Percentiles rank a stretch among this genome's conserved stretches.
Conservation (phyloP, 2,888 invertebrate genomes). For the Nomada fucata region DNA sequence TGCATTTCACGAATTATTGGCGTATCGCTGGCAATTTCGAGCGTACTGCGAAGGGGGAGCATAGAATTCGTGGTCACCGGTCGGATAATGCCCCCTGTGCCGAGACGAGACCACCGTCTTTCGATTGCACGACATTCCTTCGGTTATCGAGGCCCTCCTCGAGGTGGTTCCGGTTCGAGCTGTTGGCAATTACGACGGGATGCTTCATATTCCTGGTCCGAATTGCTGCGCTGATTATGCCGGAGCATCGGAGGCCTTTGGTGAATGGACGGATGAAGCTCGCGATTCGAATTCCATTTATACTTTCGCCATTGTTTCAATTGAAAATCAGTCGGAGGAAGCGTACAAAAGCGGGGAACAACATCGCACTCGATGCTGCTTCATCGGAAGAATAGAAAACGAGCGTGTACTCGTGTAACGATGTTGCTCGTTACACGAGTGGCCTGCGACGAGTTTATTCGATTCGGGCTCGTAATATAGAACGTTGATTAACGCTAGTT, state of each 20-base stretch:
- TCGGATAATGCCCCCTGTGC: neutral
- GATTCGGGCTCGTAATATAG: slow-evolving; percentile 16
- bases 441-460: neutral
- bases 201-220: neutral
- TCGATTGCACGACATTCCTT: slow-evolving; percentile 43
- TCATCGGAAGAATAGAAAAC: no score
- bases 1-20: slow-evolving; percentile 74
- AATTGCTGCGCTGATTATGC: neutral
- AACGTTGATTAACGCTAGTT: slow-evolving; percentile 40
- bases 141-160: slow-evolving; percentile 32
- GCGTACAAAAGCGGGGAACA: no score
- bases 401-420: no score
- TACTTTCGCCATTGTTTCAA: no score
- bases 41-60: neutral
- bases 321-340: no score
- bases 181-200: slow-evolving; percentile 10
- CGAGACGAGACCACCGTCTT: slow-evolving; percentile 34
- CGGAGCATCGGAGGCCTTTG: neutral
- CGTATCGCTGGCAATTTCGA: slow-evolving; percentile 65
- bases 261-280: neutral
- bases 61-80: slow-evolving; percentile 27
- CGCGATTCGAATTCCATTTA: no score
- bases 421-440: neutral
- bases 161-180: neutral
- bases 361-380: no score